A percentile compares a stretch with the other conserved stretches of the same genome.
Conservation (phyloP, 2,888 invertebrate species). For the Gymnocheta viridis region DNA sequence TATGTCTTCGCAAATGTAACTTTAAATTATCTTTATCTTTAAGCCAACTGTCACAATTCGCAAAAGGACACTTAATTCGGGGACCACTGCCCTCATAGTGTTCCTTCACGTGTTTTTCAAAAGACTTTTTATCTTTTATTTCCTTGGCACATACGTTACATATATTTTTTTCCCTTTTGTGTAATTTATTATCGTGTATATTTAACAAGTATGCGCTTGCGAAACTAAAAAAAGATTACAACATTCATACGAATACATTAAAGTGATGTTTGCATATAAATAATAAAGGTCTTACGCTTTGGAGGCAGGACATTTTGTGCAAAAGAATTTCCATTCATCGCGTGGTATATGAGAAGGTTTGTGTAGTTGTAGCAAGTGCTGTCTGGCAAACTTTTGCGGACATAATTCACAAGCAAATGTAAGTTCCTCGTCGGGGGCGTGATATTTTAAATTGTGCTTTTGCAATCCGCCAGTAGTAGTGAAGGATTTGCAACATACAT, state of each 20-base stretch:
- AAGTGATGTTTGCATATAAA: no score
- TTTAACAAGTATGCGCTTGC: constrained; percentile 77
- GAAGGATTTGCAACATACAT: constrained; percentile 78
- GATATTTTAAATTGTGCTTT: constrained; percentile 78
- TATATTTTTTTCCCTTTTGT: constrained; percentile 78
- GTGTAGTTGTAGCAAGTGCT: constrained; percentile 78
- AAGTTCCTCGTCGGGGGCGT: constrained; percentile 78
- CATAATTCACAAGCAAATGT: constrained; percentile 79
- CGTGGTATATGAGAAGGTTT: constrained; percentile 78
- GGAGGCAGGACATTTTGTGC: constrained; percentile 75
- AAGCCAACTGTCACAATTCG: constrained; percentile 80
- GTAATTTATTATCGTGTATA: constrained; percentile 75
- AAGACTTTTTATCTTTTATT: constrained; percentile 79
- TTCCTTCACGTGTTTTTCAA: constrained; percentile 78
- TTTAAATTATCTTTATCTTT: constrained; percentile 79
- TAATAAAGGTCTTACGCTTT: constrained; percentile 71
- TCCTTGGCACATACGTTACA: constrained; percentile 81
- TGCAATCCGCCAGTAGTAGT: constrained; percentile 78
- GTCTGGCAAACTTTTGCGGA: constrained; percentile 78
- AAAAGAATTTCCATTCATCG: constrained; percentile 75
- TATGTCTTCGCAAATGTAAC: constrained; percentile 78
- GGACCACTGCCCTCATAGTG: constrained; percentile 78
- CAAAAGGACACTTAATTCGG: constrained; percentile 79
- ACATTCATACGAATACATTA: no score
- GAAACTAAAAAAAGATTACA: constrained; percentile 73